Evolutionary conservation across 1,140 invertebrate genomes (phyloP).

Genomic region (Marisa cornuarietis): DNA sequence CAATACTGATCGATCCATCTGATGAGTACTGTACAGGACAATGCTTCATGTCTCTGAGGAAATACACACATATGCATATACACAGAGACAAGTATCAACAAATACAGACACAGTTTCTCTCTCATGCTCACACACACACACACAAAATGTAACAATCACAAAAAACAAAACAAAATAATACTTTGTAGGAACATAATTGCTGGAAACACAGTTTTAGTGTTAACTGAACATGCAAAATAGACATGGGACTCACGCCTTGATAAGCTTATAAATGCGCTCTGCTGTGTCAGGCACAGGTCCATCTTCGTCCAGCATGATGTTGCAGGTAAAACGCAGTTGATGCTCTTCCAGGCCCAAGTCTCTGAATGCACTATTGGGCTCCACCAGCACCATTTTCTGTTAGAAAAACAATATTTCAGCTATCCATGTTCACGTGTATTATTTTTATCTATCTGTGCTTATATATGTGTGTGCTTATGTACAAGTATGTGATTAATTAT

Average conservation of each 20-base stretch:
- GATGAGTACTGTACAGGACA: slow-evolving; percentile 79
- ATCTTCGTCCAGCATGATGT: slow-evolving; percentile 83
- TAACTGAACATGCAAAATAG: neutral
- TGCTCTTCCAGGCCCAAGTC: slow-evolving; percentile 85
- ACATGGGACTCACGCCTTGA: slow-evolving; percentile 45
- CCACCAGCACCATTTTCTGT: slow-evolving; percentile 82
- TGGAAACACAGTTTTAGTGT: neutral
- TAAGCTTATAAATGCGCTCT: slow-evolving; percentile 79
- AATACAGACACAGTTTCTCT: neutral
- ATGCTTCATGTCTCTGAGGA: slow-evolving; percentile 71
- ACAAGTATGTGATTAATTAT: neutral
- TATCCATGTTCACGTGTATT: neutral
- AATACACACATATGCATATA: neutral
- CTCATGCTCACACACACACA: slow-evolving; percentile 3
- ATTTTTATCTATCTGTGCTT: neutral
- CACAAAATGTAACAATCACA: neutral
- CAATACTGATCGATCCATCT: slow-evolving; percentile 84
- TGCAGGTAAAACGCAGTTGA: slow-evolving; percentile 88
- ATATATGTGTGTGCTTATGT: neutral
- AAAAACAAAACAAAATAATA: neutral
- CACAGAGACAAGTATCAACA: neutral
- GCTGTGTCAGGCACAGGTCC: slow-evolving; percentile 80
- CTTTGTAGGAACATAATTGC: neutral
- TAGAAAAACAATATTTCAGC: slow-evolving; percentile 8
- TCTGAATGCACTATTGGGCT: slow-evolving; percentile 87